Evolutionary conservation across 2,113 vertebrate genomes (phyloP).

Genomic region (Festucalex cinctus): DNA sequence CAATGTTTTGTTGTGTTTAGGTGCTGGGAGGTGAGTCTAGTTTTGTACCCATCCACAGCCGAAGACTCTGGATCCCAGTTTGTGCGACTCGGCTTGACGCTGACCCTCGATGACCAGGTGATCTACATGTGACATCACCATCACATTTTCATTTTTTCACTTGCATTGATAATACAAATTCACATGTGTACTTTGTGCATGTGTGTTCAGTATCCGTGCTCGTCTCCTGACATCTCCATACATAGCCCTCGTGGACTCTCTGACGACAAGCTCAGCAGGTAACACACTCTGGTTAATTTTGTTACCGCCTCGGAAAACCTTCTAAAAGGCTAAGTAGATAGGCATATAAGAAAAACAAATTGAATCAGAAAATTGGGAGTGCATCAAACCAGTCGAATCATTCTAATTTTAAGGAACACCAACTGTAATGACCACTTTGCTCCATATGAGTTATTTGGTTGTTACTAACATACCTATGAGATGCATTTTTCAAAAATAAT

Average conservation of each 20-base stretch:
- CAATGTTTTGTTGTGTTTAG: conserved; percentile 51
- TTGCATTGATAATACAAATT: not conserved
- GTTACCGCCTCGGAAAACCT: too few relatives aligned
- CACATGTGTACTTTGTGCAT: not conserved
- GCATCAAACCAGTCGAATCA: too few relatives aligned
- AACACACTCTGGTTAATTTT: not conserved
- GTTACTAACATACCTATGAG: too few relatives aligned
- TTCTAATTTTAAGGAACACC: too few relatives aligned
- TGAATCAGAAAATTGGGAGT: too few relatives aligned
- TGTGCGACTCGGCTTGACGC: conserved; percentile 83
- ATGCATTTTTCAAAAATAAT: too few relatives aligned
- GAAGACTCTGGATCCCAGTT: conserved; percentile 89
- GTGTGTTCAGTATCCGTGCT: conserved; percentile 56
- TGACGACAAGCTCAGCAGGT: conserved; percentile 91
- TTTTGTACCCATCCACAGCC: conserved; percentile 86
- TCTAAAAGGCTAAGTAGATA: too few relatives aligned
- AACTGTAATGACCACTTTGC: too few relatives aligned
- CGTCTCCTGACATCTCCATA: conserved; percentile 76
- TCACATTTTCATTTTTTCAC: not conserved
- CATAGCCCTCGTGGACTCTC: conserved; percentile 89
- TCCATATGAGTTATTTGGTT: too few relatives aligned
- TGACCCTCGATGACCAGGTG: conserved; percentile 84
- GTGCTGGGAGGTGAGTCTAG: conserved; percentile 82
- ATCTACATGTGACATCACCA: fast-evolving
- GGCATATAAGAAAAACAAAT: too few relatives aligned